Evolutionary conservation across 2,113 vertebrate genomes (phyloP).

Genomic region (Chamaetylas fuelleborni): DNA sequence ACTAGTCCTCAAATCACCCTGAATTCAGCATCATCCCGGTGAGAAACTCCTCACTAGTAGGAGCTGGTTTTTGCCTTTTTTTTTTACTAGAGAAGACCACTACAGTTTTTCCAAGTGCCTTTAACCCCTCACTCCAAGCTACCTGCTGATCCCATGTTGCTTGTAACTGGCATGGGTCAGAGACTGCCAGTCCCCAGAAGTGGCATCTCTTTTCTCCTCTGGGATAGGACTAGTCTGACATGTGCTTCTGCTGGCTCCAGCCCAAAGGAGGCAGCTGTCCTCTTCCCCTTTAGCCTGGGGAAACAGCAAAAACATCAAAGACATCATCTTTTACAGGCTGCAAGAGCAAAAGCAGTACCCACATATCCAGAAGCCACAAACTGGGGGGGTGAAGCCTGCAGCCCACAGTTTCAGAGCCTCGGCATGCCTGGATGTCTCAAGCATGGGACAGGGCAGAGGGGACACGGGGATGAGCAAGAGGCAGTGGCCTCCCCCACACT

Average conservation of each 20-base stretch:
- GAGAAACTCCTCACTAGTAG: background rate
- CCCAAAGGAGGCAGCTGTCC: background rate
- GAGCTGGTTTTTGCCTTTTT: background rate
- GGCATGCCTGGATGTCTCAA: background rate
- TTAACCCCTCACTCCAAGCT: no score
- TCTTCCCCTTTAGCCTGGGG: background rate
- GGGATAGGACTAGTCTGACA: background rate
- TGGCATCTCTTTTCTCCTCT: background rate
- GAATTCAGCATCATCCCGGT: background rate
- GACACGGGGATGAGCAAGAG: background rate
- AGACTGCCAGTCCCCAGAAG: background rate
- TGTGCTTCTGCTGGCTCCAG: background rate
- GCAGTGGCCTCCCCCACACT: background rate
- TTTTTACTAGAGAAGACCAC: background rate
- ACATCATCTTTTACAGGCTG: background rate
- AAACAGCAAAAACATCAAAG: background rate
- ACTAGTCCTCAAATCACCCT: background rate
- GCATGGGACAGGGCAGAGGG: background rate
- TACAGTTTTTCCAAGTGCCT: background rate
- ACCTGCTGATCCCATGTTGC: background rate
- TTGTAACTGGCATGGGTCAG: background rate
- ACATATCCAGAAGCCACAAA: background rate
- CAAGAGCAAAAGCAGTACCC: background rate
- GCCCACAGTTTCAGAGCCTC: background rate
- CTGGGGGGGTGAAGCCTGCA: background rate